phyloP scores from a whole-genome alignment of 2,888 invertebrate species.

The Litoditis marina region DNA sequence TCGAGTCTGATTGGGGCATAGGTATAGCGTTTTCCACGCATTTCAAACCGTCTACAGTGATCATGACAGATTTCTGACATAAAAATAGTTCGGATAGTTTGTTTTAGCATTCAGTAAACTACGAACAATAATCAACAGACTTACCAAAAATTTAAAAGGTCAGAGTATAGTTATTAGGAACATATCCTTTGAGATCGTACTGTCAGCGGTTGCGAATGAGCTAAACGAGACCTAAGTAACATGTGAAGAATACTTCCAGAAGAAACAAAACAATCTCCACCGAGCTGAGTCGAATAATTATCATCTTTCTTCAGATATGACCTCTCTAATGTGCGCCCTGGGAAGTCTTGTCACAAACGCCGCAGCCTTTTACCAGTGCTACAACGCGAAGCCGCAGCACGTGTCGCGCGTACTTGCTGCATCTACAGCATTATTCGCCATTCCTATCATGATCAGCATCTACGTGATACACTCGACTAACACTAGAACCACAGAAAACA shows the following conservation, averaged over 20 bases:
- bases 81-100: too few relatives aligned
- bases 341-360: background rate
- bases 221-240: too few relatives aligned
- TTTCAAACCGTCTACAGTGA: background rate
- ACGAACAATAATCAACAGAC: too few relatives aligned
- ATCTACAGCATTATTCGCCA: slow-evolving; percentile 9
- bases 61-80: too few relatives aligned
- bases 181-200: too few relatives aligned
- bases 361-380: background rate
- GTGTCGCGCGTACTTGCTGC: slow-evolving; percentile 14
- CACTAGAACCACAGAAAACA: slow-evolving; percentile 21
- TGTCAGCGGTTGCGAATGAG: too few relatives aligned
- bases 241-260: too few relatives aligned
- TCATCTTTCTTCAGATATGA: slow-evolving; percentile 18
- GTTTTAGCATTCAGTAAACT: too few relatives aligned
- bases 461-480: slow-evolving; percentile 27
- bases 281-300: too few relatives aligned
- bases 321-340: slow-evolving; percentile 15
- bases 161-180: too few relatives aligned
- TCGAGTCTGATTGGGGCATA: slow-evolving; percentile 16
- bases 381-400: background rate
- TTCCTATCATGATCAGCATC: slow-evolving; percentile 20
- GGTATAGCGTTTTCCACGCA: background rate
- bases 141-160: too few relatives aligned
- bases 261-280: too few relatives aligned